phyloP scores from a whole-genome alignment of 2,888 invertebrate genomes.

The Campaea margaritaria region DNA sequence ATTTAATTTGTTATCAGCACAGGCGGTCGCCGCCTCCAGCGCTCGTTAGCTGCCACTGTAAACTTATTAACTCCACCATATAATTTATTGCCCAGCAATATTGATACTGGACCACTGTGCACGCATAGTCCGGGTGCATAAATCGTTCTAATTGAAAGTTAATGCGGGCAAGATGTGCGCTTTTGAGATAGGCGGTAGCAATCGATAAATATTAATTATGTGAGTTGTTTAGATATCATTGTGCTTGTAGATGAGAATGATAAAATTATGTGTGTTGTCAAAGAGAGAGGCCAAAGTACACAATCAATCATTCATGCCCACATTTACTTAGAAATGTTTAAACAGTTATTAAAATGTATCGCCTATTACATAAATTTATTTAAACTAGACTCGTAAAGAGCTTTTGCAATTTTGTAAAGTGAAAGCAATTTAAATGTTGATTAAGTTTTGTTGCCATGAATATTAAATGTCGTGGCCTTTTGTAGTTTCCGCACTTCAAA shows the following conservation, averaged over 20 bases:
- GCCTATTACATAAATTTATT: slow-evolving; percentile 1
- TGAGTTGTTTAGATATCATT: slow-evolving; percentile 7
- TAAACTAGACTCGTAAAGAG: background rate
- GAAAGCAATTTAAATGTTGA: too few relatives aligned
- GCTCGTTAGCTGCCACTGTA: slow-evolving; percentile 76
- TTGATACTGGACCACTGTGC: slow-evolving; percentile 53
- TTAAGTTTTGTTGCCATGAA: too few relatives aligned
- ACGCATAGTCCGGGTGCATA: slow-evolving; percentile 59
- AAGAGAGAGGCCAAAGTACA: background rate
- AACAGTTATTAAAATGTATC: background rate
- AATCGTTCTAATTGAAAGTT: slow-evolving; percentile 80
- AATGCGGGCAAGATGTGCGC: slow-evolving; percentile 68
- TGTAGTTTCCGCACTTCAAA: too few relatives aligned
- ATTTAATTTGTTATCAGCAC: slow-evolving; percentile 75
- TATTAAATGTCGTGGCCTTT: background rate
- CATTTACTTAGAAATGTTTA: background rate
- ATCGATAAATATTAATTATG: slow-evolving; percentile 21
- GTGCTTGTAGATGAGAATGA: slow-evolving; percentile 16
- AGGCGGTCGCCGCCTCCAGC: slow-evolving; percentile 67
- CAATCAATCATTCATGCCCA: background rate
- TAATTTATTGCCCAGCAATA: slow-evolving; percentile 71
- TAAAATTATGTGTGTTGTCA: slow-evolving; percentile 1
- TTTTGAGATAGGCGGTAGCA: slow-evolving; percentile 22
- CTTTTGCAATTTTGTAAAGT: too few relatives aligned
- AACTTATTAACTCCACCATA: slow-evolving; percentile 80